phyloP scores from a whole-genome alignment of 2,888 invertebrate species.

The Oscheius sp. region DNA sequence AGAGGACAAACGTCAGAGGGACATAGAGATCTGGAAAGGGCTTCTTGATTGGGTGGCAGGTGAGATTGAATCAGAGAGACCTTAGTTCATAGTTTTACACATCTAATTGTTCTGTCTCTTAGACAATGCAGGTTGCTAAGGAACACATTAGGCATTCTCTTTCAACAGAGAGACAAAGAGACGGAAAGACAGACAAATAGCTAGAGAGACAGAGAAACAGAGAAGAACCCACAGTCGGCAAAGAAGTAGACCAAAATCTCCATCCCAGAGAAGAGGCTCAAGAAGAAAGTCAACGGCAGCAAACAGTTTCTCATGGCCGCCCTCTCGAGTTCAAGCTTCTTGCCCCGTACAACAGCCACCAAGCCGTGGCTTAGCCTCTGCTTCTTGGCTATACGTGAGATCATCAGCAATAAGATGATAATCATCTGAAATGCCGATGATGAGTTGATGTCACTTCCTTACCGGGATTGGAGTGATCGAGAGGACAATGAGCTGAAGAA shows the following conservation, averaged over 20 bases:
- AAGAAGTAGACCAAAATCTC: constrained; percentile 2
- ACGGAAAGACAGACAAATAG: no score
- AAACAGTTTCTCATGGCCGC: not conserved
- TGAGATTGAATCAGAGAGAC: no score
- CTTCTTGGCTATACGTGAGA: not conserved
- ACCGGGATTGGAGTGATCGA: constrained; percentile 8
- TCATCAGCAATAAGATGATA: not conserved
- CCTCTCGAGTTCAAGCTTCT: constrained; percentile 17
- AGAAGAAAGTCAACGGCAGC: constrained; percentile 8
- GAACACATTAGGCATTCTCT: not conserved
- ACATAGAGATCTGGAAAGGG: constrained; percentile 5
- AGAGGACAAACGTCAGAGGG: constrained; percentile 1
- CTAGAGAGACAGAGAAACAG: no score
- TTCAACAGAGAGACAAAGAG: no score
- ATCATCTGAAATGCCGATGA: constrained; percentile 4
- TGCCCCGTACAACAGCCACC: constrained; percentile 11
- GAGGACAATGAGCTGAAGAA: not conserved
- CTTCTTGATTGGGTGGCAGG: not conserved
- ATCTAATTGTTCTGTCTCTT: not conserved
- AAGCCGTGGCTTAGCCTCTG: constrained; percentile 17
- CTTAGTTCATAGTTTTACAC: not conserved
- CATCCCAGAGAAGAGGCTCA: not conserved
- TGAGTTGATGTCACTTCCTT: not conserved
- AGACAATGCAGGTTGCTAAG: not conserved
- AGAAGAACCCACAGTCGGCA: not conserved